Percentiles rank a stretch among this genome's conserved stretches.
phyloP scores from a whole-genome alignment of 2,888 invertebrate genomes.

The Nephrotoma flavescens region DNA sequence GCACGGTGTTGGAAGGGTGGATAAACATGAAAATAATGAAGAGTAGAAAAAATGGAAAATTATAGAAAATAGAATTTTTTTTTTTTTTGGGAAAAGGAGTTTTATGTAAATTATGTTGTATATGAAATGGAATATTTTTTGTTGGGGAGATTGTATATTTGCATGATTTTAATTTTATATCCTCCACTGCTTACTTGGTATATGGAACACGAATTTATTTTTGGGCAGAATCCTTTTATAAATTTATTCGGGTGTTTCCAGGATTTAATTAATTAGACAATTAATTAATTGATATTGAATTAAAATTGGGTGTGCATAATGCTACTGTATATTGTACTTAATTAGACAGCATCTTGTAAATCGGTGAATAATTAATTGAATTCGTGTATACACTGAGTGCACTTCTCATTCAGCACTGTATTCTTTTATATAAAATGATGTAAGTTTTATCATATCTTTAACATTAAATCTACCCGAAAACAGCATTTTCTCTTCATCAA shows the following conservation, averaged over 20 bases:
- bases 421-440: neutral
- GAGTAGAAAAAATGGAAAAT: neutral
- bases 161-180: neutral
- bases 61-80: neutral
- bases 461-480: neutral
- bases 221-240: neutral
- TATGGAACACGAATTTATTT: neutral
- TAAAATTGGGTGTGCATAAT: neutral
- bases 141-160: neutral
- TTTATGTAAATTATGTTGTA: neutral
- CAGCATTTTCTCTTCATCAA: neutral
- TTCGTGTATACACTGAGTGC: neutral
- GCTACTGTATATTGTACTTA: neutral
- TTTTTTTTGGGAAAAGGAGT: neutral
- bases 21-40: neutral
- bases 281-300: neutral
- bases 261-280: neutral
- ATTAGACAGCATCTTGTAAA: neutral
- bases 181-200: neutral
- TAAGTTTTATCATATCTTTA: neutral
- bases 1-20: neutral
- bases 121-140: neutral
- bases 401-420: neutral
- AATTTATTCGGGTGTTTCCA: neutral
- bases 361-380: neutral